These are phyloP conservation scores for Calycopis cecrops DNA, from an alignment of 1,140 invertebrate genomes.

Conservation along the genomic window DNA sequence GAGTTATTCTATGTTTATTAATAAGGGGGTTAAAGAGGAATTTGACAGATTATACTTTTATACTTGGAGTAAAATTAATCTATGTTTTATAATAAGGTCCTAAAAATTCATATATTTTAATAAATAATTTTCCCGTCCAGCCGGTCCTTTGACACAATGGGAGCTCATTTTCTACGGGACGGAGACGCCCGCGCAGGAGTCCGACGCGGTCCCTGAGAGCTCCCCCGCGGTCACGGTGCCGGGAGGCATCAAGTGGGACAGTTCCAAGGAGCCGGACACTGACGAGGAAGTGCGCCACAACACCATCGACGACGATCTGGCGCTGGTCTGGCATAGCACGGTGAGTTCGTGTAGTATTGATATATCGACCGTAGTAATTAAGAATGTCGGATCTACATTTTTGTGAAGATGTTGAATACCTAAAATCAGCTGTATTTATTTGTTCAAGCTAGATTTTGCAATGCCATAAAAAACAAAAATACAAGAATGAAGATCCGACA, in stretches of 20 bases:
- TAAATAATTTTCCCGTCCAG: conserved; percentile 31
- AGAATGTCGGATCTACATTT: too few relatives aligned
- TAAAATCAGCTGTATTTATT: too few relatives aligned
- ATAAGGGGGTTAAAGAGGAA: too few relatives aligned
- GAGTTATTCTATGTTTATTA: too few relatives aligned
- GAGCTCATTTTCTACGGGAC: conserved; percentile 87
- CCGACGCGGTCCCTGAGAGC: conserved; percentile 53
- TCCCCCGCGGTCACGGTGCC: conserved; percentile 29
- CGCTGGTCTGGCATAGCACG: conserved; percentile 53
- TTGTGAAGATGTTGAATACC: too few relatives aligned
- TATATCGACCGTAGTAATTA: too few relatives aligned
- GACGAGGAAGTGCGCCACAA: conserved; percentile 45
- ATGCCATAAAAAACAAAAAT: too few relatives aligned
- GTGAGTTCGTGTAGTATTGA: conserved; percentile 38
- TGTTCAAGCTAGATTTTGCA: too few relatives aligned
- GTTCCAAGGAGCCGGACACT: conserved; percentile 32
- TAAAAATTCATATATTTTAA: neutral
- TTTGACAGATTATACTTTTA: too few relatives aligned
- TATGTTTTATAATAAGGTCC: too few relatives aligned
- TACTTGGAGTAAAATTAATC: too few relatives aligned
- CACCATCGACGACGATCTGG: conserved; percentile 49
- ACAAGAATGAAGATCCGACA: too few relatives aligned
- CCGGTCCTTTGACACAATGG: conserved; percentile 79
- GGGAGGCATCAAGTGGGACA: conserved; percentile 26
- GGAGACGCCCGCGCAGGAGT: conserved; percentile 76